Evolutionary conservation across 2,113 vertebrate species (phyloP).

Genomic region (Peromyscus polionotus): DNA sequence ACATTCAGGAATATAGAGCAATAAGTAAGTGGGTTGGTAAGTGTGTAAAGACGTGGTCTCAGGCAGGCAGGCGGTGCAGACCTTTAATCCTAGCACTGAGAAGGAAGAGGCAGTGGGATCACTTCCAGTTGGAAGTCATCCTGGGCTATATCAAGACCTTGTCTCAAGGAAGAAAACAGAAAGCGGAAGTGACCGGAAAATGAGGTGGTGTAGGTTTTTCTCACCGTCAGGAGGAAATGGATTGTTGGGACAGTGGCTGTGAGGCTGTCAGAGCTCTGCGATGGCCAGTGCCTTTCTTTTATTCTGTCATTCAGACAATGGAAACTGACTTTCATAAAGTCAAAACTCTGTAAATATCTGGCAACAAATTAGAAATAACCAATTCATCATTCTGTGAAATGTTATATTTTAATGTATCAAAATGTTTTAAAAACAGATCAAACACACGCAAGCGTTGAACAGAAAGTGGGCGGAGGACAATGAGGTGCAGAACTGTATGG

Average conservation of each 20-base stretch:
- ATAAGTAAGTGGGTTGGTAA: not conserved
- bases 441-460: slow-evolving; percentile 96
- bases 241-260: not conserved
- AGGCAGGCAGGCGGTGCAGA: not conserved
- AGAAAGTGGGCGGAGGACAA: slow-evolving; percentile 99
- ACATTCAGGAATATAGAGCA: not conserved
- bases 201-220: not conserved
- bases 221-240: not conserved
- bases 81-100: not conserved
- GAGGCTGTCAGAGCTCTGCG: slow-evolving; percentile 10
- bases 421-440: slow-evolving; percentile 90
- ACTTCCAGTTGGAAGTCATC: not conserved
- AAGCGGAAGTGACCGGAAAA: not conserved
- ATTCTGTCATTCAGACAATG: slow-evolving; percentile 12
- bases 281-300: not conserved
- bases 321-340: slow-evolving; percentile 50
- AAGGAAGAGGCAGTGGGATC: not conserved
- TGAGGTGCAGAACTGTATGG: slow-evolving; percentile 98
- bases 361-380: slow-evolving; percentile 30
- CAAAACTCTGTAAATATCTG: slow-evolving; percentile 7
- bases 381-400: slow-evolving; percentile 3
- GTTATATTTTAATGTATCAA: not conserved
- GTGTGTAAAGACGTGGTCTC: not conserved
- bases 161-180: not conserved
- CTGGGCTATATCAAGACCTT: not conserved